Evolutionary conservation across 2,113 vertebrate genomes (phyloP).

Genomic region (cattle (Bos taurus)): DNA sequence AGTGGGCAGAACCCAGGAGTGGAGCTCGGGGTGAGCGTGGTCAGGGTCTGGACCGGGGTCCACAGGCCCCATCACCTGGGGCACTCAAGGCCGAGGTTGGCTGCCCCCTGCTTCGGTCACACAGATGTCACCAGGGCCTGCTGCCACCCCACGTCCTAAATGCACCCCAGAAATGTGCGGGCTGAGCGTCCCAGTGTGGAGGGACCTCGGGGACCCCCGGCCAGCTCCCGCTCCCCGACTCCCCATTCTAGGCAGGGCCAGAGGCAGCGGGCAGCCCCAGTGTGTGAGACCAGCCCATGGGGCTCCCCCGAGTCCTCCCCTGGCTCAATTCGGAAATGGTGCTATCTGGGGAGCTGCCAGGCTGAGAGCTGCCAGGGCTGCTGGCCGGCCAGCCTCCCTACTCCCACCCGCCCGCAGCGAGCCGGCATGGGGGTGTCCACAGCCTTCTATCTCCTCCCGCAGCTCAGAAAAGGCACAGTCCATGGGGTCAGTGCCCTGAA

Average conservation of each 20-base stretch:
- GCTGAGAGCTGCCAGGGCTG: background rate
- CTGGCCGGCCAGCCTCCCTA: accelerated
- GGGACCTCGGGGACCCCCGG: accelerated
- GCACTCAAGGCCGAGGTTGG: accelerated
- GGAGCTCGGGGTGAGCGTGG: accelerated
- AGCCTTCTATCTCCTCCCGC: background rate
- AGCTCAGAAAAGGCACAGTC: background rate
- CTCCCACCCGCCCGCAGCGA: background rate
- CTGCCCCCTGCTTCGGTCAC: background rate
- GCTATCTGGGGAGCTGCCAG: background rate
- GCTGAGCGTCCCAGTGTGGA: accelerated
- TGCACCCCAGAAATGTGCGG: background rate
- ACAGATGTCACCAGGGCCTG: accelerated
- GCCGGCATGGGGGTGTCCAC: background rate
- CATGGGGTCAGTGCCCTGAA: accelerated
- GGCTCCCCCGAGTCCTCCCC: background rate
- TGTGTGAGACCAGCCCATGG: accelerated
- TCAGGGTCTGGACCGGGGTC: background rate
- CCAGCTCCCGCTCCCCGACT: background rate
- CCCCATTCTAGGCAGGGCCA: accelerated
- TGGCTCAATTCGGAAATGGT: background rate
- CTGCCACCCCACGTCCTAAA: accelerated
- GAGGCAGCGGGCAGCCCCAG: background rate
- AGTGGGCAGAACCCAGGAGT: background rate
- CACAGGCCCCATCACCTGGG: background rate